These are phyloP conservation scores for Pocota personata DNA, from an alignment of 2,888 invertebrate species.

Conservation along the genomic window DNA sequence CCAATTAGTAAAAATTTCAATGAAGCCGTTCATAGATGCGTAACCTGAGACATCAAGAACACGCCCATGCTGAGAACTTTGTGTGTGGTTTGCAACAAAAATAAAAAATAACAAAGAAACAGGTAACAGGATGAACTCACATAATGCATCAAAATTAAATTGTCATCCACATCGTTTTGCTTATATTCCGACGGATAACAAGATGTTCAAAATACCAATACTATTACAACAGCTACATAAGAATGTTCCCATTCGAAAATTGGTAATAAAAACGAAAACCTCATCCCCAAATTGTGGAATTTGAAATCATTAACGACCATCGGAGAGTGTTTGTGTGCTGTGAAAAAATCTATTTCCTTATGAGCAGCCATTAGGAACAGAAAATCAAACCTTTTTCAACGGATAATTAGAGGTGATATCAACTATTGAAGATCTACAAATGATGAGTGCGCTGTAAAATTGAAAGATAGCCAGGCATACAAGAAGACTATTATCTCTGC, in stretches of 20 bases:
- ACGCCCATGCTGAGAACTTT: slow-evolving; percentile 71
- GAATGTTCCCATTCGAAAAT: slow-evolving; percentile 72
- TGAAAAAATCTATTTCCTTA: slow-evolving; percentile 68
- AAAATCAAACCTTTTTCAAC: slow-evolving; percentile 53
- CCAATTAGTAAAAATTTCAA: slow-evolving; percentile 74
- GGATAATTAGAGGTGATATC: slow-evolving; percentile 70
- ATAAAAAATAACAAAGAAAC: slow-evolving; percentile 57
- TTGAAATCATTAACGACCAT: slow-evolving; percentile 66
- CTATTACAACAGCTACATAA: slow-evolving; percentile 37
- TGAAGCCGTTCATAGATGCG: slow-evolving; percentile 74
- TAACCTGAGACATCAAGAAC: slow-evolving; percentile 69
- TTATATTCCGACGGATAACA: slow-evolving; percentile 64
- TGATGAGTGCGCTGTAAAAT: slow-evolving; percentile 62
- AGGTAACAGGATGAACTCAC: slow-evolving; percentile 63
- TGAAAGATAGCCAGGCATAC: slow-evolving; percentile 36
- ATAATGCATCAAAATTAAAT: slow-evolving; percentile 73
- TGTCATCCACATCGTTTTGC: slow-evolving; percentile 71
- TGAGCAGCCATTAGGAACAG: slow-evolving; percentile 58
- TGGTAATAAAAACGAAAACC: slow-evolving; percentile 66
- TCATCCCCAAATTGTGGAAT: slow-evolving; percentile 69
- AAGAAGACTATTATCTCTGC: slow-evolving; percentile 6
- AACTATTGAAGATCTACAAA: slow-evolving; percentile 61
- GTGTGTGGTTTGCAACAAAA: slow-evolving; percentile 70
- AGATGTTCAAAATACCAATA: slow-evolving; percentile 43
- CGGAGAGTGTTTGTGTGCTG: slow-evolving; percentile 65